These are phyloP conservation scores for Hylaeus volcanicus DNA, from an alignment of 1,140 invertebrate genomes.

Conservation along the genomic window DNA sequence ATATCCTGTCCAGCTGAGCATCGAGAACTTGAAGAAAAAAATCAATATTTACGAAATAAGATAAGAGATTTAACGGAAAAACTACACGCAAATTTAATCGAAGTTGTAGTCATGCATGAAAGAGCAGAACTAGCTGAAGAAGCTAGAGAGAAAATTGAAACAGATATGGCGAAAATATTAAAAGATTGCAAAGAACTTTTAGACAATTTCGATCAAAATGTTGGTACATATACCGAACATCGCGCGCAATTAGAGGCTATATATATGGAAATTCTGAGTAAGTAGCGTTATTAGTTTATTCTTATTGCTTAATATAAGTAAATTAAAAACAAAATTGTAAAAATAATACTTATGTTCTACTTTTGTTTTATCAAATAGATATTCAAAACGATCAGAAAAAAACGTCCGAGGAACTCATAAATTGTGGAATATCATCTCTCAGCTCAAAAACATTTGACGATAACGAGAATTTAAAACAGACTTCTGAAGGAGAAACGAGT, in stretches of 20 bases:
- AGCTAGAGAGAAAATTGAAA: constrained; percentile 84
- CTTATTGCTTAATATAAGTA: constrained; percentile 29
- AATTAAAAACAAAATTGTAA: not conserved
- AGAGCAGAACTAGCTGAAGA: constrained; percentile 84
- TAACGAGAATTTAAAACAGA: constrained; percentile 2
- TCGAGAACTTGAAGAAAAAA: constrained; percentile 81
- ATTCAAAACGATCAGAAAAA: constrained; percentile 82
- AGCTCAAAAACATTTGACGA: constrained; percentile 28
- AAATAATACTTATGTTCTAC: not conserved
- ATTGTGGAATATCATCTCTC: constrained; percentile 75
- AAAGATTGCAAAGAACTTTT: constrained; percentile 83
- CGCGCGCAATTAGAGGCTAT: constrained; percentile 80
- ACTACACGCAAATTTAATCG: constrained; percentile 82
- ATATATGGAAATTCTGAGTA: constrained; percentile 83
- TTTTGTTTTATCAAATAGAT: constrained; percentile 67
- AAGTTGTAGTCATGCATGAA: constrained; percentile 83
- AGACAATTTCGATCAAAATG: constrained; percentile 74
- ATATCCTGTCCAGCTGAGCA: constrained; percentile 79
- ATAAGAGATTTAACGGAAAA: constrained; percentile 83
- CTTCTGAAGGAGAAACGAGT: constrained; percentile 32
- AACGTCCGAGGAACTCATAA: constrained; percentile 81
- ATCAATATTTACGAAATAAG: constrained; percentile 79
- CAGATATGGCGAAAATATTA: constrained; percentile 84
- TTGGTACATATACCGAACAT: constrained; percentile 64
- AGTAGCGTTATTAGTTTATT: constrained; percentile 57